Evolutionary conservation across 1,140 invertebrate species (phyloP).

Genomic region (Sitobion miscanthi): DNA sequence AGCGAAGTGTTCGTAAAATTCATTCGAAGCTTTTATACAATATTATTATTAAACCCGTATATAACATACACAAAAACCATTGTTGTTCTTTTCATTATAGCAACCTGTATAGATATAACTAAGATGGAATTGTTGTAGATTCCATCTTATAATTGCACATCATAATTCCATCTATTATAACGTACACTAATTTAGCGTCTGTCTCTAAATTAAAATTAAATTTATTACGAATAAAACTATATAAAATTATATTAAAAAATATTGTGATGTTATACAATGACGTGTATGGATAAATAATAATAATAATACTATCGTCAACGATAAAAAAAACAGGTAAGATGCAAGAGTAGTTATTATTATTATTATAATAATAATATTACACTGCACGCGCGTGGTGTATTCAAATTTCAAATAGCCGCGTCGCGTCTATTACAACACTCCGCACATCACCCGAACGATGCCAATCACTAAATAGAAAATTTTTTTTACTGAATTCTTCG

Average conservation of each 20-base stretch:
- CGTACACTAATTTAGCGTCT: too few species aligned
- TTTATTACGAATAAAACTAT: too few species aligned
- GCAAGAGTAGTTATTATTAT: background rate
- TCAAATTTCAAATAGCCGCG: background rate
- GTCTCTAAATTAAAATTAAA: too few species aligned
- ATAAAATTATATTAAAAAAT: background rate
- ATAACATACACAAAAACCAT: background rate
- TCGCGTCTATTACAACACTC: slow-evolving; percentile 6
- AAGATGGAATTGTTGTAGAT: too few species aligned
- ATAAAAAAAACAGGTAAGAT: slow-evolving; percentile 3
- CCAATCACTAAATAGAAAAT: slow-evolving; percentile 19
- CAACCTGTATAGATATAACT: too few species aligned
- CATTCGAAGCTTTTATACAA: background rate
- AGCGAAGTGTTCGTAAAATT: too few species aligned
- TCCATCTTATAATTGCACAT: too few species aligned
- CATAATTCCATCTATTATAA: too few species aligned
- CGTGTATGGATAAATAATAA: background rate
- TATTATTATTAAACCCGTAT: too few species aligned
- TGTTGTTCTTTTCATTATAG: background rate
- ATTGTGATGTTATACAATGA: background rate
- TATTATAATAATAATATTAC: background rate
- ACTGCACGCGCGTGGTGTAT: background rate
- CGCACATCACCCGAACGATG: background rate
- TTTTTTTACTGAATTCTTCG: background rate
- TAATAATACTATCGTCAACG: background rate